phyloP scores from a whole-genome alignment of 2,797 vertebrate genomes.

The Moxostoma hubbsi region DNA sequence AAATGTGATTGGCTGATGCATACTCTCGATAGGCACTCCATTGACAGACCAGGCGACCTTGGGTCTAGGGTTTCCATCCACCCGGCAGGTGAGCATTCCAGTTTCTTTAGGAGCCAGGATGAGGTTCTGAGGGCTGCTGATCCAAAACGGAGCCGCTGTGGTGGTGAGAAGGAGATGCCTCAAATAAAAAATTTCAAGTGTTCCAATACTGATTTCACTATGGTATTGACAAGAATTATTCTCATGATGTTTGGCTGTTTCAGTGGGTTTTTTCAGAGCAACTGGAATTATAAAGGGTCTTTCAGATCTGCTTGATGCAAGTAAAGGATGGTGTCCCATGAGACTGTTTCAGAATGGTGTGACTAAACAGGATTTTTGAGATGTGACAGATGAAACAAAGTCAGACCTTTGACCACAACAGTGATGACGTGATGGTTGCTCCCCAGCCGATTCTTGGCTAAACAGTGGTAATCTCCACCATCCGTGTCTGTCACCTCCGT shows the following conservation, averaged over 20 bases:
- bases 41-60: conserved; percentile 90
- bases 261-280: no score
- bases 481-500: conserved; percentile 88
- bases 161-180: neutral
- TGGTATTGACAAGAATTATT: no score
- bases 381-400: conserved; percentile 25
- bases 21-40: conserved; percentile 89
- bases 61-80: conserved; percentile 89
- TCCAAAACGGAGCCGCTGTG: conserved; percentile 94
- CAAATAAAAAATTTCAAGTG: neutral
- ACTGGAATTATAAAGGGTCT: no score
- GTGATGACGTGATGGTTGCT: conserved; percentile 85
- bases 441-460: conserved; percentile 85
- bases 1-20: conserved; percentile 63
- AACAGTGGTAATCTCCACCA: conserved; percentile 88
- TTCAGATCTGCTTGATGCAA: conserved; percentile 10
- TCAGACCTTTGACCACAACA: conserved; percentile 91
- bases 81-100: conserved; percentile 87
- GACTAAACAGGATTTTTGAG: conserved; percentile 28
- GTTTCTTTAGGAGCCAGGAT: conserved; percentile 93
- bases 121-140: conserved; percentile 89
- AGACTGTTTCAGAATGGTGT: conserved; percentile 9
- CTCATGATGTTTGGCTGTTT: no score
- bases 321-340: neutral
- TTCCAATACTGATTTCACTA: no score